Percentiles rank a stretch among this genome's conserved stretches.
Evolutionary conservation across 2,888 invertebrate genomes (phyloP).

Genomic region (Steinernema hermaphroditum): DNA sequence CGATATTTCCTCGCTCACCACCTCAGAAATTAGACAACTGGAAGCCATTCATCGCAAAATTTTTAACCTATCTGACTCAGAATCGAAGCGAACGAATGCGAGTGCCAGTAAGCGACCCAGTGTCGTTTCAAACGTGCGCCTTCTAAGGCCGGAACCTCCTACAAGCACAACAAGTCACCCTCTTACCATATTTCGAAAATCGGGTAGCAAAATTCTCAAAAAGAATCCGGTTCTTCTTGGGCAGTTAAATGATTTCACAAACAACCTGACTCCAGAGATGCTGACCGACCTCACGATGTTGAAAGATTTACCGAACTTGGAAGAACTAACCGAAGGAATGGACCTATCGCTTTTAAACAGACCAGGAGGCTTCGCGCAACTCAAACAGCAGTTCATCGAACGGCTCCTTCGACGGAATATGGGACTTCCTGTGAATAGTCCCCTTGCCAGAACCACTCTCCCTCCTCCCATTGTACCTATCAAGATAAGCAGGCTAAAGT

Average conservation of each 20-base stretch:
- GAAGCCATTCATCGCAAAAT: slow-evolving; percentile 51
- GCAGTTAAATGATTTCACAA: slow-evolving; percentile 45
- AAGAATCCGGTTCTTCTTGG: background rate
- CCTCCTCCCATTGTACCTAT: slow-evolving; percentile 54
- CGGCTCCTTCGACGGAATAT: slow-evolving; percentile 54
- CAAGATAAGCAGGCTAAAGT: slow-evolving; percentile 47
- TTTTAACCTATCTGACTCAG: slow-evolving; percentile 35
- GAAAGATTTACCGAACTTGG: slow-evolving; percentile 58
- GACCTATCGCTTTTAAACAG: slow-evolving; percentile 56
- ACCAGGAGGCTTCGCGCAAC: slow-evolving; percentile 58
- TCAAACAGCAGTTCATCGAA: slow-evolving; percentile 61
- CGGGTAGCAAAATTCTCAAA: background rate
- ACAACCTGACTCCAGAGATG: slow-evolving; percentile 52
- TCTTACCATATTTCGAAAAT: slow-evolving; percentile 20
- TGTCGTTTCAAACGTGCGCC: slow-evolving; percentile 11
- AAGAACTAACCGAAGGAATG: slow-evolving; percentile 59
- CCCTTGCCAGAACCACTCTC: slow-evolving; percentile 38
- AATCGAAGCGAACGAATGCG: background rate
- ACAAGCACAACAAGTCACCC: slow-evolving; percentile 30
- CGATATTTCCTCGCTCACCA: slow-evolving; percentile 42
- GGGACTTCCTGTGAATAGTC: slow-evolving; percentile 47
- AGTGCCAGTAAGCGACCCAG: background rate
- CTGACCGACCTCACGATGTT: slow-evolving; percentile 55
- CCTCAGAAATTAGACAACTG: slow-evolving; percentile 41
- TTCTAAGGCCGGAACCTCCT: background rate